Conservation (phyloP, 2,888 invertebrate genomes). For the Hemicrepidius hirtus region DNA sequence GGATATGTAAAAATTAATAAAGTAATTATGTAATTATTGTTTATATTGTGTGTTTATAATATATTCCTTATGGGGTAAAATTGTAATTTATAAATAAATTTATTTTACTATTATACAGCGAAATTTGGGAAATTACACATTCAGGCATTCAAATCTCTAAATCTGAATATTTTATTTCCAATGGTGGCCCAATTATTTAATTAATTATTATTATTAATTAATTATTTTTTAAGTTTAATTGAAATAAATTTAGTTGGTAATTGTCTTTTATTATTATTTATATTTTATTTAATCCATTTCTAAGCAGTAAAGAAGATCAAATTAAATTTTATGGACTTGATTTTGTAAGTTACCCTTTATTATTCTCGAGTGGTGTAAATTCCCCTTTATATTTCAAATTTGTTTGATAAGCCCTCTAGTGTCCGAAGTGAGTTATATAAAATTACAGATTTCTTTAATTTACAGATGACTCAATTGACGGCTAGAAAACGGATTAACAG, state of each 20-base stretch:
- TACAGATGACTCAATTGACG: constrained; percentile 26
- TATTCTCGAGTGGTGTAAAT: neutral
- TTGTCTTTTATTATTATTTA: neutral
- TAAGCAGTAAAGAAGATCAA: no score
- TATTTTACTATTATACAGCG: no score
- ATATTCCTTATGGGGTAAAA: neutral
- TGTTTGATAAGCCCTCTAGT: neutral
- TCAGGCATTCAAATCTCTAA: no score
- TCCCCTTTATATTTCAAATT: neutral
- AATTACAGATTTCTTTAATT: neutral
- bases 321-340: no score
- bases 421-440: neutral
- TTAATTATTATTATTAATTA: no score
- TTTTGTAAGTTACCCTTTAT: neutral
- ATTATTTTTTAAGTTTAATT: no score
- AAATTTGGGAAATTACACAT: no score
- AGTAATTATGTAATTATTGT: constrained; percentile 46
- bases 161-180: no score
- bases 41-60: constrained; percentile 10
- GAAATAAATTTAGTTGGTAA: no score
- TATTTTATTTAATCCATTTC: neutral
- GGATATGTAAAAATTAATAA: constrained; percentile 55
- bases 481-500: constrained; percentile 20
- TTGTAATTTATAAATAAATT: no score
- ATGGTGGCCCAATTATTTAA: no score